Percentiles rank a stretch among this genome's conserved stretches.
Evolutionary conservation across 2,797 vertebrate species (phyloP).

Genomic region (Crenuchus spilurus): DNA sequence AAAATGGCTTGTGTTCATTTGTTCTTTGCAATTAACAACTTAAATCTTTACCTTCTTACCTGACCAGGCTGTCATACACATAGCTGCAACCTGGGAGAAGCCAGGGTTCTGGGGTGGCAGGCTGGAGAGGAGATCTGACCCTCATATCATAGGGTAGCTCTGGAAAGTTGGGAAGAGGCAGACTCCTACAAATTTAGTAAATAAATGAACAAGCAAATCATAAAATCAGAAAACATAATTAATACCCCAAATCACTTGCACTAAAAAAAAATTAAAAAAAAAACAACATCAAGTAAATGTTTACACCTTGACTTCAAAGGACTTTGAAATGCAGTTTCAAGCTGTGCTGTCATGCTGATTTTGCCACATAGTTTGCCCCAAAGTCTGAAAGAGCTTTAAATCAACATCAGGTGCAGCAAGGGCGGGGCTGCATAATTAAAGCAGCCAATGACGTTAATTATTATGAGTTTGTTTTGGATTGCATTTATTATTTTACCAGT

Average conservation of each 20-base stretch:
- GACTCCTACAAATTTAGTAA: conserved; percentile 67
- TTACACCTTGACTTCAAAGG: conserved; percentile 72
- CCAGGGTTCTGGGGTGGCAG: conserved; percentile 78
- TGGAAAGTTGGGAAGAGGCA: conserved; percentile 64
- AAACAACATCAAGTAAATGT: background rate
- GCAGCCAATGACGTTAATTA: conserved; percentile 45
- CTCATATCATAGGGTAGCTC: conserved; percentile 59
- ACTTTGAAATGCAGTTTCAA: conserved; percentile 68
- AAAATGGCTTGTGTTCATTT: too few relatives aligned
- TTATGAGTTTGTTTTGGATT: background rate
- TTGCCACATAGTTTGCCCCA: conserved; percentile 28
- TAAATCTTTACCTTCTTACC: conserved; percentile 63
- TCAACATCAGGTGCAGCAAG: conserved; percentile 69
- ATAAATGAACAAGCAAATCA: background rate
- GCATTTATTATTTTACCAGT: background rate
- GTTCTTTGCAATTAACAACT: background rate
- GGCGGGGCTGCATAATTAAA: conserved; percentile 61
- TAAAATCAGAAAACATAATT: background rate
- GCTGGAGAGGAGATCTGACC: conserved; percentile 45
- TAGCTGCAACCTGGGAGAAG: conserved; percentile 82
- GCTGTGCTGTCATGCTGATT: conserved; percentile 57
- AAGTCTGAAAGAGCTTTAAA: conserved; percentile 64
- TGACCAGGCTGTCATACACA: conserved; percentile 80
- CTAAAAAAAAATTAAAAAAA: too few relatives aligned
- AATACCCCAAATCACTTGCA: background rate